Evolutionary conservation across 2,113 vertebrate genomes (phyloP).

Genomic region (Muntiacus reevesi): DNA sequence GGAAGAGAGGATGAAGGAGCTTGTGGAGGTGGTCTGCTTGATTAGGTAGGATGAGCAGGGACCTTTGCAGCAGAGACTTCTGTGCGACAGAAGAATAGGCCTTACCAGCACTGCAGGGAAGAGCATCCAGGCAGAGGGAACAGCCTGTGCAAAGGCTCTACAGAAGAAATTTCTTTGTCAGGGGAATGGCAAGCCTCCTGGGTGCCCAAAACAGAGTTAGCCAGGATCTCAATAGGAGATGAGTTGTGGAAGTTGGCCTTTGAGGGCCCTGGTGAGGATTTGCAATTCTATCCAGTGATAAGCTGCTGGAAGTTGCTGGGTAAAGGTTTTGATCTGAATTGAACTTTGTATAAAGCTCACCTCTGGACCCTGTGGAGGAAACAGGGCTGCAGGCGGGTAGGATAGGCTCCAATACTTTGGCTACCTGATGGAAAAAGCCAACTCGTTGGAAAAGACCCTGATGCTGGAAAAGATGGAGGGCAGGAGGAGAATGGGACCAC

Average conservation of each 20-base stretch:
- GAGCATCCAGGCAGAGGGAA: neutral
- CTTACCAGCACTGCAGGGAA: neutral
- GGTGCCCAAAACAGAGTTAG: neutral
- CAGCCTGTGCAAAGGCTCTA: neutral
- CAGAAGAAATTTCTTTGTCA: neutral
- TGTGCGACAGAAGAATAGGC: neutral
- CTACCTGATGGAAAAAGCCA: neutral
- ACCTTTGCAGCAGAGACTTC: neutral
- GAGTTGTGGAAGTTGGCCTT: neutral
- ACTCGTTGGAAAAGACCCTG: neutral
- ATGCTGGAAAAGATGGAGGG: neutral
- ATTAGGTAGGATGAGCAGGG: neutral
- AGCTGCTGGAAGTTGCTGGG: neutral
- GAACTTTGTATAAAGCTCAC: neutral
- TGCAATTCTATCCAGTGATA: neutral
- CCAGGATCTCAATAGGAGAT: neutral
- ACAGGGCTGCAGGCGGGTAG: rapidly evolving
- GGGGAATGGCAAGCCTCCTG: neutral
- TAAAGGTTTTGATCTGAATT: neutral
- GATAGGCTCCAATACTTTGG: neutral
- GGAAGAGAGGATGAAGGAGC: neutral
- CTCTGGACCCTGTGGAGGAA: neutral
- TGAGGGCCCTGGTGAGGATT: neutral
- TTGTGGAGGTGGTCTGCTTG: neutral
- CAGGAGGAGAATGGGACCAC: neutral